Conservation (phyloP, 2,888 invertebrate genomes). For the Cremastobaeus sp. region DNA sequence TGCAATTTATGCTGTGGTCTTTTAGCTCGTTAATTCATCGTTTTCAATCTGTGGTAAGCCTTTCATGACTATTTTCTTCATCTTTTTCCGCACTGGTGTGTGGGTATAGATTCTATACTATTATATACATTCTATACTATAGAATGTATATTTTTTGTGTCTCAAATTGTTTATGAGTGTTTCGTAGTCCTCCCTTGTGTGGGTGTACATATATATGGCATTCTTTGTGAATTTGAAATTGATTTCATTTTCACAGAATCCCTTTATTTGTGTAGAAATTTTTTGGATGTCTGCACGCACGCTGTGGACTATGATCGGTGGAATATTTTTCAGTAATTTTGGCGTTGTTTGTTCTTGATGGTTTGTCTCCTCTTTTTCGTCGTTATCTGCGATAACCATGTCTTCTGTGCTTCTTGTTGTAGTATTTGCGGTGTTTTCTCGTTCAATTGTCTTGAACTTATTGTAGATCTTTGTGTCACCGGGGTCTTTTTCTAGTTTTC, state of each 20-base stretch:
- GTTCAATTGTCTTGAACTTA: too few species aligned
- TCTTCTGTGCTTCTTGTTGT: too few species aligned
- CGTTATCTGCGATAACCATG: too few species aligned
- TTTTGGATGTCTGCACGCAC: not conserved
- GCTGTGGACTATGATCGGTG: not conserved
- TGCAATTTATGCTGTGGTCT: not conserved
- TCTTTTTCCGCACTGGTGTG: slow-evolving; percentile 8
- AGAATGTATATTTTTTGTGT: too few species aligned
- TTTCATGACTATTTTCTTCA: slow-evolving; percentile 13
- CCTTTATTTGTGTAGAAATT: not conserved
- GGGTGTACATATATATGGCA: not conserved
- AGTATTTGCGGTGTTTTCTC: too few species aligned
- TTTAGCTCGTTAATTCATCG: slow-evolving; percentile 6
- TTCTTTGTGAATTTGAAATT: not conserved
- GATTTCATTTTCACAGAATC: not conserved
- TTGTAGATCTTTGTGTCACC: too few species aligned
- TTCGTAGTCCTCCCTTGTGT: not conserved
- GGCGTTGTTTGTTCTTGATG: too few species aligned
- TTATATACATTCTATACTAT: too few species aligned
- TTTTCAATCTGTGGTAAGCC: not conserved
- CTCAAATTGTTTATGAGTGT: not conserved
- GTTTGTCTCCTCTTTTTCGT: too few species aligned
- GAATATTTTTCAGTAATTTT: not conserved
- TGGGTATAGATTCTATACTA: slow-evolving; percentile 9
- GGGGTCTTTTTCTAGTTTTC: too few species aligned